Conservation (phyloP, 2,888 invertebrate species). For the Cephonodes hylas region DNA sequence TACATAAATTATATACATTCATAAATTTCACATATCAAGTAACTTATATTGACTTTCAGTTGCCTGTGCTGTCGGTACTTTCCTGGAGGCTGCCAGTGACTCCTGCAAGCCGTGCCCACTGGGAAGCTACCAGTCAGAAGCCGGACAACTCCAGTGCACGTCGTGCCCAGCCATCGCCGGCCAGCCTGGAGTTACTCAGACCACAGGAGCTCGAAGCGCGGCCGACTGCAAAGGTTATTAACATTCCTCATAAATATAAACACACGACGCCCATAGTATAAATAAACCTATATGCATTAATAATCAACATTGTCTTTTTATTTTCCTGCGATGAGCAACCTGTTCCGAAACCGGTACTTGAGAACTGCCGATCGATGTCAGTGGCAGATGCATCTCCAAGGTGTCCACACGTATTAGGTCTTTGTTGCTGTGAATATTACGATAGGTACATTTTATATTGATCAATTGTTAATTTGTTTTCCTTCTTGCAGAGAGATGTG, state of each 20-base stretch:
- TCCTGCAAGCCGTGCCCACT: constrained; percentile 91
- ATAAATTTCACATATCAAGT: no score
- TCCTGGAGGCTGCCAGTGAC: constrained; percentile 87
- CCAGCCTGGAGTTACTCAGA: constrained; percentile 93
- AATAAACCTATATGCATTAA: no score
- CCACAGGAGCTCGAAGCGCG: constrained; percentile 92
- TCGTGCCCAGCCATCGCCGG: constrained; percentile 95
- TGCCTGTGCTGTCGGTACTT: constrained; percentile 95
- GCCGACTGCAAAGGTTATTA: constrained; percentile 90
- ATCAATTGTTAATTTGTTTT: no score
- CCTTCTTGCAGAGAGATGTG: constrained; percentile 90
- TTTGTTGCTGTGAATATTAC: background rate
- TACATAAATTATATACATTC: no score
- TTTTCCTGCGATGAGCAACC: background rate
- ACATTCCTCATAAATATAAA: background rate
- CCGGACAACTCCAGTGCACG: constrained; percentile 93
- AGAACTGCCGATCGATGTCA: background rate
- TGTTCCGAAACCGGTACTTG: background rate
- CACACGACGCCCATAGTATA: no score
- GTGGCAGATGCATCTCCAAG: background rate
- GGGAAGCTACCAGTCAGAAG: constrained; percentile 96
- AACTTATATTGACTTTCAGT: constrained; percentile 80
- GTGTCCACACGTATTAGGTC: background rate
- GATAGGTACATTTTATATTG: background rate
- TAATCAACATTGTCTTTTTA: background rate